These are phyloP conservation scores for Hemaris fuciformis DNA, from an alignment of 2,888 invertebrate genomes.

Conservation along the genomic window DNA sequence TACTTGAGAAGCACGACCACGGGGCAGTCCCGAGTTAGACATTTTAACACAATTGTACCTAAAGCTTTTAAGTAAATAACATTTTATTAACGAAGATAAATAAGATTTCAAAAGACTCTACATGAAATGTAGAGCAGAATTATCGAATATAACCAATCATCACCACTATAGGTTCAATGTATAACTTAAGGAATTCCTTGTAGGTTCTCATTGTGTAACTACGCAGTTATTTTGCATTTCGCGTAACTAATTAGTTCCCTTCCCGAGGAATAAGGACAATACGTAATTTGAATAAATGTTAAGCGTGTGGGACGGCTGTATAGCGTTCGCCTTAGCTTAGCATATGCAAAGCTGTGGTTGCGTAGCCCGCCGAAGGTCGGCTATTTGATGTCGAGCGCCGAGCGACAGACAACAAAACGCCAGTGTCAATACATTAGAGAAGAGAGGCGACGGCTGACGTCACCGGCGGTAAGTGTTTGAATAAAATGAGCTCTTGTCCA, in stretches of 20 bases:
- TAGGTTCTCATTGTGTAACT: not conserved
- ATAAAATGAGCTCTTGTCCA: slow-evolving; percentile 42
- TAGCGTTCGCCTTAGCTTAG: slow-evolving; percentile 31
- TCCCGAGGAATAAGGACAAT: slow-evolving; percentile 5
- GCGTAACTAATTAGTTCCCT: slow-evolving; percentile 4
- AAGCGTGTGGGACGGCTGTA: slow-evolving; percentile 33
- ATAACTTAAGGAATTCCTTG: not conserved
- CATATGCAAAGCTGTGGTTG: slow-evolving; percentile 50
- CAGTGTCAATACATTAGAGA: slow-evolving; percentile 65
- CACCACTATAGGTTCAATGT: not conserved
- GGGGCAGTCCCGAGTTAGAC: too few species aligned
- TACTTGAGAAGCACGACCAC: too few species aligned
- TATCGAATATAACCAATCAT: too few species aligned
- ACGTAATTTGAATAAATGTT: slow-evolving; percentile 21
- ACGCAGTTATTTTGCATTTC: not conserved
- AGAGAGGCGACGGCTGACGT: slow-evolving; percentile 56
- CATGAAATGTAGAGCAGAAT: too few species aligned
- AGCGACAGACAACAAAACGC: slow-evolving; percentile 55
- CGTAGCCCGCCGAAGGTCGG: slow-evolving; percentile 24
- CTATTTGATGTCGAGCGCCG: slow-evolving; percentile 44
- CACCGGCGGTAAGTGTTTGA: slow-evolving; percentile 49
- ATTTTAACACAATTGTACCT: too few species aligned
- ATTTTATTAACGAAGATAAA: too few species aligned
- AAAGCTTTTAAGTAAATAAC: too few species aligned
- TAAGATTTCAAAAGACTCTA: too few species aligned